Evolutionary conservation across 2,797 vertebrate genomes (phyloP).

Genomic region (Gymnothorax reevesii): DNA sequence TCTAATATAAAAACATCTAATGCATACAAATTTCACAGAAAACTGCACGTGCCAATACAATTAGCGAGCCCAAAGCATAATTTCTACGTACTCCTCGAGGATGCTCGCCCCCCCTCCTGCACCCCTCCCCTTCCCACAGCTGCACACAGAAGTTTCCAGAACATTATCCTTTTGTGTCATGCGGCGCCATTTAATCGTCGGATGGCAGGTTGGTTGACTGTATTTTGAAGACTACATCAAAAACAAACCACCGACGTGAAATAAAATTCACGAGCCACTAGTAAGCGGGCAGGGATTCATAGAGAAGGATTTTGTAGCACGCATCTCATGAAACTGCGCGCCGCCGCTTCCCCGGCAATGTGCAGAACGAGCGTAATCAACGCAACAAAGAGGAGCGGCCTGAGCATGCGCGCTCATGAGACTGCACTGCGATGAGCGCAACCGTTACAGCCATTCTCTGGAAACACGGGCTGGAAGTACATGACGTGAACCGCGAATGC

Average conservation of each 20-base stretch:
- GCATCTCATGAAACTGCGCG: not conserved
- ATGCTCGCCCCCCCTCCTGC: not conserved
- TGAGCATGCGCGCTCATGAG: conserved; percentile 17
- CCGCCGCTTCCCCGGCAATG: not conserved
- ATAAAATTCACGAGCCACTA: not conserved
- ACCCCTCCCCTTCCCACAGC: not conserved
- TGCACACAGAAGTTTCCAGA: conserved; percentile 63
- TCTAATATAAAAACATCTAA: too few species aligned
- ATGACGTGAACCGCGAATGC: not conserved
- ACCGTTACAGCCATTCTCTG: not conserved
- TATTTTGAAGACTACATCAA: not conserved
- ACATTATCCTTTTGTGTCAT: not conserved
- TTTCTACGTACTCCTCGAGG: not conserved
- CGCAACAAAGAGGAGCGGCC: conserved; percentile 30
- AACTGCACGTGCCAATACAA: not conserved
- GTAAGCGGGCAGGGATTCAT: not conserved
- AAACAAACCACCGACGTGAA: not conserved
- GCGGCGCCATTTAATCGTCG: not conserved
- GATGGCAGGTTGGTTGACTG: not conserved
- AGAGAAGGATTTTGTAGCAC: not conserved
- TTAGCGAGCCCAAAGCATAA: not conserved
- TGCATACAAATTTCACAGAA: not conserved
- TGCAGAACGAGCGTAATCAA: conserved; percentile 2
- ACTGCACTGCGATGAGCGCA: conserved; percentile 7
- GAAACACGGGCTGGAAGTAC: not conserved